Evolutionary conservation across 2,113 vertebrate species (phyloP).

Genomic region (Alces alces): DNA sequence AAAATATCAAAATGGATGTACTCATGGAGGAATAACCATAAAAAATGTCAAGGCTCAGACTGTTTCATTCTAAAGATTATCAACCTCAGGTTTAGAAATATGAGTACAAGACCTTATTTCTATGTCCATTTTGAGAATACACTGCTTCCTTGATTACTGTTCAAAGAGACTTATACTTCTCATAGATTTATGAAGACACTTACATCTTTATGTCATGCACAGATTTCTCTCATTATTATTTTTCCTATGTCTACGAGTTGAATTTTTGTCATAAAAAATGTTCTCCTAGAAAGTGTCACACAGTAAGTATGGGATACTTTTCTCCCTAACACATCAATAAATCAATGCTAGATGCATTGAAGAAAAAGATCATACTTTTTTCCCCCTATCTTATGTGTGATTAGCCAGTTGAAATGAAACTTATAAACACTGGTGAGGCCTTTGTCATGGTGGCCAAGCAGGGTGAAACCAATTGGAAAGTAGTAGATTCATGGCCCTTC

Average conservation of each 20-base stretch:
- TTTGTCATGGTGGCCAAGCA: not conserved
- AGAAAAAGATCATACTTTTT: not conserved
- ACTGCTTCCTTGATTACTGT: slow-evolving; percentile 39
- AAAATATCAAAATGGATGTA: not conserved
- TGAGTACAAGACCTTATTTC: not conserved
- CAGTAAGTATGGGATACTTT: not conserved
- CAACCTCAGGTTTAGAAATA: slow-evolving; percentile 8
- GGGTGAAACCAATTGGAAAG: not conserved
- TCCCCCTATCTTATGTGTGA: not conserved
- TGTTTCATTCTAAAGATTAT: slow-evolving; percentile 11
- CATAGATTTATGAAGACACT: slow-evolving; percentile 50
- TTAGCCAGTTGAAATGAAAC: not conserved
- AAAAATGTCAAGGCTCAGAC: not conserved
- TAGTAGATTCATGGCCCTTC: not conserved
- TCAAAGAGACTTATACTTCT: slow-evolving; percentile 25
- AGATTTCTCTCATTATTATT: slow-evolving; percentile 48
- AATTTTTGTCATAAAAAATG: slow-evolving; percentile 43
- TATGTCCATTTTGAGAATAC: slow-evolving; percentile 4
- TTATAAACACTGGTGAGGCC: not conserved
- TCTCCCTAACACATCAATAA: not conserved
- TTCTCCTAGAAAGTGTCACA: slow-evolving; percentile 27
- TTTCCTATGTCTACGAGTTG: slow-evolving; percentile 21
- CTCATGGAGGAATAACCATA: not conserved
- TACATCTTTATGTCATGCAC: not conserved
- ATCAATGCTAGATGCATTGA: not conserved